Evolutionary conservation across 1,140 invertebrate genomes (phyloP).

Genomic region (Vanessa tameamea): DNA sequence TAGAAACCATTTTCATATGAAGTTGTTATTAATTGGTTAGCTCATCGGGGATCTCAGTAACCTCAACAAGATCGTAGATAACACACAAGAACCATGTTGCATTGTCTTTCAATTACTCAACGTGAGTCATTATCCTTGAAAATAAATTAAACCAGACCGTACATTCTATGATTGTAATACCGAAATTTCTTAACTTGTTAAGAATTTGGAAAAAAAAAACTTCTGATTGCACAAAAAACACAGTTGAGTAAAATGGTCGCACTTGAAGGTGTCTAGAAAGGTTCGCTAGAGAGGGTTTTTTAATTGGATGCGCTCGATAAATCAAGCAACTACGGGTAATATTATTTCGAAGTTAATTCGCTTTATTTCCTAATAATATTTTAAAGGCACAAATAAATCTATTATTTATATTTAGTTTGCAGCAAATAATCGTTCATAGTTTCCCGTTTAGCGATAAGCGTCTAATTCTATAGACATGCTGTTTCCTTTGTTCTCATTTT

Average conservation of each 20-base stretch:
- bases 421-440: neutral
- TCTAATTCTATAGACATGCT: conserved; percentile 17
- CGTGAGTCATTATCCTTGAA: conserved; percentile 59
- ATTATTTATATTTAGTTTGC: neutral
- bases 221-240: conserved; percentile 22
- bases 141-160: conserved; percentile 59
- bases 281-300: conserved; percentile 7
- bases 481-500: conserved; percentile 13
- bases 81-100: conserved; percentile 47
- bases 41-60: conserved; percentile 21
- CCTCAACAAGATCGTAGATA: conserved; percentile 45
- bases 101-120: conserved; percentile 55
- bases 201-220: conserved; percentile 29
- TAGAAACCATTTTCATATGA: neutral
- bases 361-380: conserved; percentile 24
- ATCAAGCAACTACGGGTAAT: conserved; percentile 33
- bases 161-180: conserved; percentile 49
- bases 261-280: conserved; percentile 14
- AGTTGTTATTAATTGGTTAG: conserved; percentile 11
- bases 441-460: conserved; percentile 15
- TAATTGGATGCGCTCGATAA: conserved; percentile 44
- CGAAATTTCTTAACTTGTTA: conserved; percentile 45
- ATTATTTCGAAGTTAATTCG: conserved; percentile 15
- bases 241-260: conserved; percentile 24
- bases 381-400: conserved; percentile 11